Evolutionary conservation across 2,888 invertebrate genomes (phyloP), one percentile per base, ranked within the genome.

Genomic region (Ischnus inquisitorius): DNA sequence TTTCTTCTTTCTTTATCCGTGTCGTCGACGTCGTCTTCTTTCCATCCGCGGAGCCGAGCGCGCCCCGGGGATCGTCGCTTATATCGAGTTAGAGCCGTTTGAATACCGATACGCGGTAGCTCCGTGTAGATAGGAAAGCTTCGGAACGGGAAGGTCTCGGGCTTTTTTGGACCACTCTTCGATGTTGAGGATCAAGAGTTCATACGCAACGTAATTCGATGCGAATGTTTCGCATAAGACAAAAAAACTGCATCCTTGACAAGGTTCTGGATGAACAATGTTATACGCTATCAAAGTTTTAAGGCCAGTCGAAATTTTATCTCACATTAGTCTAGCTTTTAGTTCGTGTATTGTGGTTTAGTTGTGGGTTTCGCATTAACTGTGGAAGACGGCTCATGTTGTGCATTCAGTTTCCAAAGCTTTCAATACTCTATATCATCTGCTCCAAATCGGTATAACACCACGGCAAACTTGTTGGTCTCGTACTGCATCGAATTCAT

Each of bases 11-110:
- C 51, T 46, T 46, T 54, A 51, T 62, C 34, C 43, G 46, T 25
- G 76, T 86, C 84, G 69, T 82, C 65, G 62, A 75, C 79, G 68
- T 84, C 57, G 81, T 78, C 75, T 79, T 65, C 77, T 80, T 79
- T 62, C 54, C 46, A 71, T 51, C 34, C 51, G 39, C 51, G 34
- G 39, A 78, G 82, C 64, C 71, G 87, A 90, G 87, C 85, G 88
- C 89, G 82, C 91, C 89, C 91, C 85, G 78, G 92, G 92, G 92
- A 92, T 85, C 87, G 80, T 81, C 92, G 91, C 90, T 92, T 92
- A 91, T 92, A 93, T 93, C 93, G 92, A 93, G 92, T 93, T 92
- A 93, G 90, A 90, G 89, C 87, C 92, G 92, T 93, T 93, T 93
- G 93, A 93, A 93, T 93, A 92, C 90, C 90, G 90, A 91, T 85